Evolutionary conservation across 2,888 invertebrate species (phyloP).

Genomic region (Lithophane semibrunnea): DNA sequence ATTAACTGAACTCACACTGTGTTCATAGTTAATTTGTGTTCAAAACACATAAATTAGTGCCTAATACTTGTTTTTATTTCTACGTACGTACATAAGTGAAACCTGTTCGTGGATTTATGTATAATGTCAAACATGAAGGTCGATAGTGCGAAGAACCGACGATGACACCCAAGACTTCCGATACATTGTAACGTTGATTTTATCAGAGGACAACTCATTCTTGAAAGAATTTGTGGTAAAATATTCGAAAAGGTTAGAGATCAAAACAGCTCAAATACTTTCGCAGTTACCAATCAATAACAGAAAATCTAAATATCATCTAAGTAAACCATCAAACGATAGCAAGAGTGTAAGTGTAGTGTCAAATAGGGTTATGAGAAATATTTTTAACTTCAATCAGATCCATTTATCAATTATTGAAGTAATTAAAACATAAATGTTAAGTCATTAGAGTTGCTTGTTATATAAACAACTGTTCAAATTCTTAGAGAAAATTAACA

Average conservation of each 20-base stretch:
- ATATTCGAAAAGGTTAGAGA: conserved; percentile 37
- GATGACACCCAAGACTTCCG: conserved; percentile 73
- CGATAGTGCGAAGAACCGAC: conserved; percentile 77
- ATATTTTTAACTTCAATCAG: not conserved
- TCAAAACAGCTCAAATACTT: conserved; percentile 23
- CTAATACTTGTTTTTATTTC: conserved; percentile 65
- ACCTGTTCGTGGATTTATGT: conserved; percentile 78
- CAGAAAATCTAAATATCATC: not conserved
- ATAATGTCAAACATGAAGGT: conserved; percentile 81
- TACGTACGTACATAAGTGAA: conserved; percentile 68
- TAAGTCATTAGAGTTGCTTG: conserved; percentile 3
- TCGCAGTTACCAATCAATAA: not conserved
- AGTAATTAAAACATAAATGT: conserved; percentile 15
- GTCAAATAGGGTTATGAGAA: not conserved
- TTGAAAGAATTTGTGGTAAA: conserved; percentile 17
- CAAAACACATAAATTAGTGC: conserved; percentile 48
- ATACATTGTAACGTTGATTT: conserved; percentile 60
- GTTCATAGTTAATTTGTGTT: conserved; percentile 32
- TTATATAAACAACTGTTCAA: conserved; percentile 48
- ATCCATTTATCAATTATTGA: not conserved
- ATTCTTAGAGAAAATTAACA: conserved; percentile 71
- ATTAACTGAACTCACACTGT: conserved; percentile 11
- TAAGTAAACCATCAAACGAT: conserved; percentile 12
- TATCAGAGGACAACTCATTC: conserved; percentile 32
- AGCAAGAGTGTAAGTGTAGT: conserved; percentile 5